Evolutionary conservation across 2,113 vertebrate species (phyloP).

Genomic region (Tupaia tana): DNA sequence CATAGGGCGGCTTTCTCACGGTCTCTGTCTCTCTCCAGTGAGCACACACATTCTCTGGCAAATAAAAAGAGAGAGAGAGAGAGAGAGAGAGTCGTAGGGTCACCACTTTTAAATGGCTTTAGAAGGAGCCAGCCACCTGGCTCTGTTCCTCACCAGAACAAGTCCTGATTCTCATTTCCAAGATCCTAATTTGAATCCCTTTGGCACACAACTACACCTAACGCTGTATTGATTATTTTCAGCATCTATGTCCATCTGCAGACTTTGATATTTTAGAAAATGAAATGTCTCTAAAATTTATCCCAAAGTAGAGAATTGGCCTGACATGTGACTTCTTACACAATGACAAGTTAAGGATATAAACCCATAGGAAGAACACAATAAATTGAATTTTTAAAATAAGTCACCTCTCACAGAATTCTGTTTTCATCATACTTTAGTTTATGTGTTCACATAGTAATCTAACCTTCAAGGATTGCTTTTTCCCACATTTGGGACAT

Average conservation of each 20-base stretch:
- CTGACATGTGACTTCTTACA: neutral
- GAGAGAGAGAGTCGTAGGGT: neutral
- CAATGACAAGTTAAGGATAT: neutral
- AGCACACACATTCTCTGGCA: too few relatives aligned
- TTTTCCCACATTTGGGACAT: neutral
- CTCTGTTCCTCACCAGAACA: neutral
- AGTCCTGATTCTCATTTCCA: neutral
- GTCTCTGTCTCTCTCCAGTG: too few relatives aligned
- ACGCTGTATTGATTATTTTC: neutral
- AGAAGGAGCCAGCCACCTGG: neutral
- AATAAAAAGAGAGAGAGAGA: too few relatives aligned
- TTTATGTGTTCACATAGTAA: neutral
- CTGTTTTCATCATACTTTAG: neutral
- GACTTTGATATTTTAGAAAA: conserved; percentile 26
- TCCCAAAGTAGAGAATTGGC: neutral
- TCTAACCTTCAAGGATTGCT: neutral
- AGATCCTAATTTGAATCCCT: neutral
- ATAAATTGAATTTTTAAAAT: neutral
- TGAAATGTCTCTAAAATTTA: neutral
- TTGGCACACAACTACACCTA: neutral
- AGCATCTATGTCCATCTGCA: neutral
- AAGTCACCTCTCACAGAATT: conserved; percentile 6
- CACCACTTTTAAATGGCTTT: neutral
- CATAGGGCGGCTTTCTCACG: too few relatives aligned
- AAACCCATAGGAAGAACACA: neutral